Percentiles rank a stretch among this genome's conserved stretches.
These are phyloP conservation scores for Papilio gigon DNA, from an alignment of 2,888 invertebrate species.

Conservation along the genomic window DNA sequence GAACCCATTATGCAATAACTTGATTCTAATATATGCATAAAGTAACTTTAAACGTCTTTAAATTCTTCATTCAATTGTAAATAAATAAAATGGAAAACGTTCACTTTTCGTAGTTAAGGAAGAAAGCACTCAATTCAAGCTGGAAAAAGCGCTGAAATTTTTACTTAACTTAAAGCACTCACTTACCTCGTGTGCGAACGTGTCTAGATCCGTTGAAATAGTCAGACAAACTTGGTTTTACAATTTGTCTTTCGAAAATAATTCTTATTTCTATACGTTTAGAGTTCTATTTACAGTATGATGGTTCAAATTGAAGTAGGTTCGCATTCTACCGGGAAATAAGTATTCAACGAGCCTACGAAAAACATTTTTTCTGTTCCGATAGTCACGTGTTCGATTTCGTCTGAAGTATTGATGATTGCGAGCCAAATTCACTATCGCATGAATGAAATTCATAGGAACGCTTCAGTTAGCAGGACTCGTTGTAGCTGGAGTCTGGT, in stretches of 20 bases:
- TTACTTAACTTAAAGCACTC: constrained; percentile 28
- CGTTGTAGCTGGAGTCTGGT: background rate
- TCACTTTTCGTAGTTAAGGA: constrained; percentile 5
- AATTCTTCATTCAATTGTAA: constrained; percentile 4
- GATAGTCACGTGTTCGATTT: constrained; percentile 30
- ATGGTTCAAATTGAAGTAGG: background rate
- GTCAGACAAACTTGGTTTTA: background rate
- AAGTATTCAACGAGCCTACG: constrained; percentile 38
- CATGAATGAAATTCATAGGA: constrained; percentile 11
- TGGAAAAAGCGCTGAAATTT: constrained; percentile 33
- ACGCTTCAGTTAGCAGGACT: no score
- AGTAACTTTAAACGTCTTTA: background rate
- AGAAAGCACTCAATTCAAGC: constrained; percentile 20
- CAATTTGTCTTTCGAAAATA: background rate
- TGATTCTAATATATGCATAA: background rate
- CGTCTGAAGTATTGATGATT: constrained; percentile 33
- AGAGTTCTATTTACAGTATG: background rate
- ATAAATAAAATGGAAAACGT: background rate
- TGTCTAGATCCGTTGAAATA: constrained; percentile 31
- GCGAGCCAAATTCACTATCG: constrained; percentile 17
- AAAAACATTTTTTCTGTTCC: constrained; percentile 36
- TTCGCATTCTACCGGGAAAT: constrained; percentile 24
- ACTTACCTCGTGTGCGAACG: constrained; percentile 28
- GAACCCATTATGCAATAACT: no score
- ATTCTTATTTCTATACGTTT: background rate